phyloP scores from a whole-genome alignment of 2,888 invertebrate genomes.

The Papilio gigon region DNA sequence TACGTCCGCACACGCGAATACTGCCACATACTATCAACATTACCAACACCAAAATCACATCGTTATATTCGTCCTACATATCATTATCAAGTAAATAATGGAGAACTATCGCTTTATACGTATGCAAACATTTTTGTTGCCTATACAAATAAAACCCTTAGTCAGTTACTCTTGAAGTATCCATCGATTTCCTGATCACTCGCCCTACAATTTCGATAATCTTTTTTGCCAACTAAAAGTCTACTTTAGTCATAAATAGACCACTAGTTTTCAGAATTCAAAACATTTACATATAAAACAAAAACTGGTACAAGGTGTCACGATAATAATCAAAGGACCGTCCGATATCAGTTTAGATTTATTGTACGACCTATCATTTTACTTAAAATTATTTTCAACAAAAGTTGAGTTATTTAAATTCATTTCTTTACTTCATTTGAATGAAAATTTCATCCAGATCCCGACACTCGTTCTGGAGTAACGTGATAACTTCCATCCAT shows the following conservation, averaged over 20 bases:
- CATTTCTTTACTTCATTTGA: too few relatives aligned
- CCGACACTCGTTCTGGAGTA: too few relatives aligned
- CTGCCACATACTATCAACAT: constrained; percentile 18
- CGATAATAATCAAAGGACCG: not conserved
- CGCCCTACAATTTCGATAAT: too few relatives aligned
- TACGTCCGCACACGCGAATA: constrained; percentile 53
- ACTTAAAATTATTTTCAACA: not conserved
- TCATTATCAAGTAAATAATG: not conserved
- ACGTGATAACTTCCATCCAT: too few relatives aligned
- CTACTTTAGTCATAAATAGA: not conserved
- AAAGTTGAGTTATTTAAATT: too few relatives aligned
- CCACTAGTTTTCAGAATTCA: too few relatives aligned
- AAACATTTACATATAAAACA: too few relatives aligned
- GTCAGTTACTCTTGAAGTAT: too few relatives aligned
- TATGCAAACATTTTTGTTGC: constrained; percentile 32
- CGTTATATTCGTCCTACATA: constrained; percentile 1
- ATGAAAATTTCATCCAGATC: too few relatives aligned
- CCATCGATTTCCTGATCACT: too few relatives aligned
- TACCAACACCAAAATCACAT: constrained; percentile 7
- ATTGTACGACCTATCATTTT: not conserved
- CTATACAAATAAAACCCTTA: too few relatives aligned
- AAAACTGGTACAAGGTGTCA: constrained; percentile 3
- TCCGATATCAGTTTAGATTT: not conserved
- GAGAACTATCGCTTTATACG: not conserved
- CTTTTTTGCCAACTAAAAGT: too few relatives aligned